Percentiles rank a stretch among this genome's conserved stretches.
Conservation (phyloP, 2,888 invertebrate species). For the Papilio protenor region DNA sequence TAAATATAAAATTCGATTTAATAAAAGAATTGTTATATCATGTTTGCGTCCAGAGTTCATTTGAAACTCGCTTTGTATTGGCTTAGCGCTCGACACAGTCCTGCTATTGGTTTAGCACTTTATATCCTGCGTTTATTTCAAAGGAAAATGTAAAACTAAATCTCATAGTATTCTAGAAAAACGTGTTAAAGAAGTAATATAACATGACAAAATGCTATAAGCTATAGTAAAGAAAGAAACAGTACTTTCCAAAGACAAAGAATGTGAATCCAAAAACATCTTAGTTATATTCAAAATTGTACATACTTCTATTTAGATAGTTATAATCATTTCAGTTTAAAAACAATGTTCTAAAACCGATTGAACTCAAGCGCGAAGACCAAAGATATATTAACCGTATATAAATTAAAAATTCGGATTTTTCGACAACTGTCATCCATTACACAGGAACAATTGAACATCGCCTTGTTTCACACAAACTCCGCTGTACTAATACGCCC, state of each 20-base stretch:
- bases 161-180: background rate
- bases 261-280: too few species aligned
- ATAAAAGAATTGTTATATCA: background rate
- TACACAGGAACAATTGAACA: slow-evolving; percentile 18
- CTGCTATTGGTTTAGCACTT: slow-evolving; percentile 24
- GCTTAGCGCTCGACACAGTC: slow-evolving; percentile 23
- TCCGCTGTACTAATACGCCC: slow-evolving; percentile 19
- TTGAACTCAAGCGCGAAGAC: background rate
- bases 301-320: too few species aligned
- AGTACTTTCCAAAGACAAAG: background rate
- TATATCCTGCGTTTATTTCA: slow-evolving; percentile 1
- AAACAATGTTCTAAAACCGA: too few species aligned
- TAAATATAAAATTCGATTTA: background rate
- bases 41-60: background rate
- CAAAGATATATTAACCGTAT: background rate
- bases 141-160: background rate
- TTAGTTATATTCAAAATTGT: too few species aligned
- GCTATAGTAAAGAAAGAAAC: background rate
- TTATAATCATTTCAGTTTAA: too few species aligned
- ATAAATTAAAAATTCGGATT: slow-evolving; percentile 1
- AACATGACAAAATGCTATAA: background rate
- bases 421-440: slow-evolving; percentile 13
- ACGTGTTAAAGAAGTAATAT: background rate
- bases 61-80: slow-evolving; percentile 28
- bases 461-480: slow-evolving; percentile 22